Evolutionary conservation across 2,888 invertebrate genomes (phyloP).

Genomic region (Baronia brevicornis): DNA sequence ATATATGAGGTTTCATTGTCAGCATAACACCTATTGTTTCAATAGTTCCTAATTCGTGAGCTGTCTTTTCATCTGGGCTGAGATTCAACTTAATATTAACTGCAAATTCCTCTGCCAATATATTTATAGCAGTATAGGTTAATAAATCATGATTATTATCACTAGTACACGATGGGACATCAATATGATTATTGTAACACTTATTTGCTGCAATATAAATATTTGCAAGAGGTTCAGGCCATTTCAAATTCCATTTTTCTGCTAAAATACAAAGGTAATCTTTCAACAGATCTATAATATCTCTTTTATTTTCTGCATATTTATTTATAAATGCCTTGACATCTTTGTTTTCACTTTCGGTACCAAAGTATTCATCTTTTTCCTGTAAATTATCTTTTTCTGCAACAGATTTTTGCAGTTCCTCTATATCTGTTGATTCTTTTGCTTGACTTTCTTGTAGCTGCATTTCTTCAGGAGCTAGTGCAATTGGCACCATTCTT

Average conservation of each 20-base stretch:
- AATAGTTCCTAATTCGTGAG: slow-evolving; percentile 44
- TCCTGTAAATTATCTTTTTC: slow-evolving; percentile 48
- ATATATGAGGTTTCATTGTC: slow-evolving; percentile 50
- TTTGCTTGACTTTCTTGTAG: slow-evolving; percentile 55
- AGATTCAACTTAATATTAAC: slow-evolving; percentile 50
- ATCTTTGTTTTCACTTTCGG: slow-evolving; percentile 78
- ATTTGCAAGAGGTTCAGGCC: slow-evolving; percentile 77
- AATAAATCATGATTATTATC: slow-evolving; percentile 46
- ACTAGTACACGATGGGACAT: slow-evolving; percentile 52
- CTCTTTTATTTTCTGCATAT: slow-evolving; percentile 71
- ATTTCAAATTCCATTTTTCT: slow-evolving; percentile 77
- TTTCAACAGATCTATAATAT: slow-evolving; percentile 77
- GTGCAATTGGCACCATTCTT: slow-evolving; percentile 77
- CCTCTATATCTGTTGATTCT: slow-evolving; percentile 78
- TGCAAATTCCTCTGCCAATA: slow-evolving; percentile 56
- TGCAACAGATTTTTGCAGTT: slow-evolving; percentile 77
- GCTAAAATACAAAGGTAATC: slow-evolving; percentile 76
- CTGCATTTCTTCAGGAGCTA: slow-evolving; percentile 61
- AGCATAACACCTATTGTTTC: slow-evolving; percentile 55
- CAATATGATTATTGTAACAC: slow-evolving; percentile 65
- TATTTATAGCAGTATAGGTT: slow-evolving; percentile 50
- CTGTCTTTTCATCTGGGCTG: slow-evolving; percentile 30
- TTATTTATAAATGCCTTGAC: slow-evolving; percentile 78
- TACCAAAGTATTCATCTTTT: slow-evolving; percentile 77
- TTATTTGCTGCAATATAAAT: slow-evolving; percentile 78